Conservation (phyloP, 2,113 vertebrate species). For the Trogon melanurus region DNA sequence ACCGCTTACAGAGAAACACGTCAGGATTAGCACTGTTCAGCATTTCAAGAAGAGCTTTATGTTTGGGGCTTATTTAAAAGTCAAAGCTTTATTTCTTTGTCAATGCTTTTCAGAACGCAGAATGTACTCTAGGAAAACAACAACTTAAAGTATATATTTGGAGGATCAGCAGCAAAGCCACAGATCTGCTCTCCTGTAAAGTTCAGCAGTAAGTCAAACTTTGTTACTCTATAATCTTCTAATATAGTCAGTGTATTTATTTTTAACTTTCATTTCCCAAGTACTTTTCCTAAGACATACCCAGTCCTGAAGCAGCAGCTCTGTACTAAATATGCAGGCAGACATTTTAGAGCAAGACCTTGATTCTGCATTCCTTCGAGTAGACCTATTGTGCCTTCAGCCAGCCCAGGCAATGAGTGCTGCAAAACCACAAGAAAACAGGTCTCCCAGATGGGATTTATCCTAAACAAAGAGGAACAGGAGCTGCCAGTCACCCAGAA, state of each 20-base stretch:
- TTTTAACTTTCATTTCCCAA: background rate
- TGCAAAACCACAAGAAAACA: background rate
- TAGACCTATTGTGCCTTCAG: background rate
- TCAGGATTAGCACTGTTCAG: background rate
- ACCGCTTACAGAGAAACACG: background rate
- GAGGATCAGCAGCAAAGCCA: background rate
- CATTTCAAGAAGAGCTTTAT: background rate
- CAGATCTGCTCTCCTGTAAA: background rate
- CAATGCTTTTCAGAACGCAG: background rate
- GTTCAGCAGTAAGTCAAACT: background rate
- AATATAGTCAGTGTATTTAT: background rate
- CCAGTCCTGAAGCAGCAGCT: background rate
- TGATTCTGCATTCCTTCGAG: background rate
- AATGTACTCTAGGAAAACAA: background rate
- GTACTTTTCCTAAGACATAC: background rate
- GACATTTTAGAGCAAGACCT: background rate
- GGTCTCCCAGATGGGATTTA: background rate
- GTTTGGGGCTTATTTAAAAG: background rate
- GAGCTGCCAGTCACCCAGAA: background rate
- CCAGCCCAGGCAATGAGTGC: background rate
- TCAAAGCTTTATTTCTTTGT: background rate
- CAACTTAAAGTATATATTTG: background rate
- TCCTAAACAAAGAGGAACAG: background rate
- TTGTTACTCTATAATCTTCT: background rate
- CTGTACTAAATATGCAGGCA: background rate